Evolutionary conservation across 2,888 invertebrate species (phyloP), one percentile per base, ranked within the genome.

Genomic region (Spilosoma lubricipeda): DNA sequence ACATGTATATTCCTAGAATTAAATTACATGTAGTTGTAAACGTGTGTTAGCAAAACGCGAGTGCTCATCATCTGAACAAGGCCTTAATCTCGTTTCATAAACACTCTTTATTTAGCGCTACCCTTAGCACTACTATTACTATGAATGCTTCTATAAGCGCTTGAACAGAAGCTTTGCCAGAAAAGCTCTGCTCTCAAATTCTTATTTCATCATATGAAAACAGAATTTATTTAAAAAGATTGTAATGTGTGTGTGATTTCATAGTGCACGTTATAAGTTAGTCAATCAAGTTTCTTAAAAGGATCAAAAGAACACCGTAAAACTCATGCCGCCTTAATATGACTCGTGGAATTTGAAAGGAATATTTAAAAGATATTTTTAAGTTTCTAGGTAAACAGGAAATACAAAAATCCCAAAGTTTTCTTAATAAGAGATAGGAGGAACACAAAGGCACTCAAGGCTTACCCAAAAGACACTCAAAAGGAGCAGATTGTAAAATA

Each of bases 301-400:
- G 5, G 30, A 33, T 45, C 30, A 48, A 48, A 45, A 27, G 27
- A 27, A 59, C 30, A 27, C 18, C 20, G 45, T 33, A 30, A 33
- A 30, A 64, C 27, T 27, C 66, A 18, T 66, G n/a, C 66, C n/a
- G 39, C 7, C 13, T 48, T 11, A 20, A 23, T 23, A n/a, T 56
- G 56, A 23, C 13, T 70, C 39, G 67, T 67, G 73, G 11, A 84
- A 80, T 83, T 84, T 84, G 85, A 84, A 83, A 80, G 83, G 68
- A 73, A 70, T 79, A 73, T 82, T 81, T 74, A 66, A 66, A 52
- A 67, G 80, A 65, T 84, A 84, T 83, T 84, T 83, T 80, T 78
- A 83, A 77, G 81, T 82, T 82, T 83, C 85, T 83, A 83, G 83
- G 83, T 83, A 78, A 83, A 81, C 83, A 81, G 83, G 85, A 83